phyloP scores from a whole-genome alignment of 2,888 invertebrate species.

The Selenia dentaria region DNA sequence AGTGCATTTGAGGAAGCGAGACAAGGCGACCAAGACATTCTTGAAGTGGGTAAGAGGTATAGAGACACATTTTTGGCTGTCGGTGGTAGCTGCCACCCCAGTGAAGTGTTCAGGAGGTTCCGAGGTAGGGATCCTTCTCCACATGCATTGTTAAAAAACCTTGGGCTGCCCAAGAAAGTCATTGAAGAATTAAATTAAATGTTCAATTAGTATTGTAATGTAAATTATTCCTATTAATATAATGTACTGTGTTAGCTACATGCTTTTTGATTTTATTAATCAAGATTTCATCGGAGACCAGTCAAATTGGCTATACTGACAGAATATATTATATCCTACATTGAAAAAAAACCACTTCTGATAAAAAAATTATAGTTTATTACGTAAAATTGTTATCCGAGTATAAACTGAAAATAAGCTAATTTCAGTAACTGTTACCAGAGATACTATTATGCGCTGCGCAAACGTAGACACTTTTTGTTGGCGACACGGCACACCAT shows the following conservation, averaged over 20 bases:
- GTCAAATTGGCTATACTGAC: too few relatives aligned
- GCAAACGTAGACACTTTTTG: too few relatives aligned
- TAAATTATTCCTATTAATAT: constrained; percentile 52
- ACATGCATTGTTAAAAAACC: constrained; percentile 89
- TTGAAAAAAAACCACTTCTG: too few relatives aligned
- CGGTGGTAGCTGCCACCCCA: constrained; percentile 92
- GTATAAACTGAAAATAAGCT: too few relatives aligned
- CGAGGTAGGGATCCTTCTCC: constrained; percentile 96
- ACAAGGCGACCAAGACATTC: constrained; percentile 74
- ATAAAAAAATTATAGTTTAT: too few relatives aligned
- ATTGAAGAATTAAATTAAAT: constrained; percentile 54
- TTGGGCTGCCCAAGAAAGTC: constrained; percentile 76
- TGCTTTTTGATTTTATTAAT: not conserved
- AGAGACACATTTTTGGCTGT: constrained; percentile 92
- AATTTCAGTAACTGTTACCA: too few relatives aligned
- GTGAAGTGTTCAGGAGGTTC: constrained; percentile 95
- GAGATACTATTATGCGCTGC: too few relatives aligned
- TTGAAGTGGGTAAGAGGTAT: constrained; percentile 88
- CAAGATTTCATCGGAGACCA: too few relatives aligned
- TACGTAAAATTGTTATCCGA: too few relatives aligned
- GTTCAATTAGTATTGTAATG: constrained; percentile 53
- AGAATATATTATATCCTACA: too few relatives aligned
- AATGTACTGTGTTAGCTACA: constrained; percentile 40
- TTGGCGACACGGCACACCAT: too few relatives aligned
- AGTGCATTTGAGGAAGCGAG: constrained; percentile 92